phyloP scores from a whole-genome alignment of 2,113 vertebrate genomes.

The Tragelaphus strepsiceros region DNA sequence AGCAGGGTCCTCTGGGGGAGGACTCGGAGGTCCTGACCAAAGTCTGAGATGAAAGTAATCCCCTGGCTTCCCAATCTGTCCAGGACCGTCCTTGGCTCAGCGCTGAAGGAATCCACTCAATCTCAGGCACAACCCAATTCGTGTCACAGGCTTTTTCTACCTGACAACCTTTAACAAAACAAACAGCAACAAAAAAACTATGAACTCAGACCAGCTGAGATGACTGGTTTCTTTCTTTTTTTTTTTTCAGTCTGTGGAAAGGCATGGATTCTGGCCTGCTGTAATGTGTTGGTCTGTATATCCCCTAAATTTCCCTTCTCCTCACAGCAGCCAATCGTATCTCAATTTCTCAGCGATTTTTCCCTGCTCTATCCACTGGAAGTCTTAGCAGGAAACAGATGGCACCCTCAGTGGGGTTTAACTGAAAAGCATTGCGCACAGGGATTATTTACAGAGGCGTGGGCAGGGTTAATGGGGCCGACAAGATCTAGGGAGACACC shows the following conservation, averaged over 20 bases:
- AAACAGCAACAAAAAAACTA: not conserved
- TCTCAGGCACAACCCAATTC: not conserved
- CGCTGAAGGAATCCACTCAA: not conserved
- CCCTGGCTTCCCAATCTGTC: not conserved
- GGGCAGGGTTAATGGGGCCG: not conserved
- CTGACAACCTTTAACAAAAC: not conserved
- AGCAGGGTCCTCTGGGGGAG: not conserved
- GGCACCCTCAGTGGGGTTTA: not conserved
- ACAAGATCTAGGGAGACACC: not conserved
- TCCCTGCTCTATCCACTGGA: not conserved
- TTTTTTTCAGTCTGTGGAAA: not conserved
- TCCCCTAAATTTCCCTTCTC: not conserved
- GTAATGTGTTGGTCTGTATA: not conserved
- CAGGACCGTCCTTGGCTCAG: not conserved
- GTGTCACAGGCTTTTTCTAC: not conserved
- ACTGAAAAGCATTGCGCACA: not conserved
- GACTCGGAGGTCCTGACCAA: not conserved
- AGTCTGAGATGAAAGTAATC: not conserved
- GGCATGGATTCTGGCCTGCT: no score
- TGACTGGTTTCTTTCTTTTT: not conserved
- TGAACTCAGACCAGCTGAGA: not conserved
- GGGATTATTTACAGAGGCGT: slow-evolving; percentile 30
- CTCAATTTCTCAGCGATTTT: not conserved
- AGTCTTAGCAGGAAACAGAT: slow-evolving; percentile 33
- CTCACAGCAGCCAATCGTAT: not conserved